Base-by-base conservation (phyloP, 2,888 invertebrate genomes). In the Nyleta sp. region DNA sequence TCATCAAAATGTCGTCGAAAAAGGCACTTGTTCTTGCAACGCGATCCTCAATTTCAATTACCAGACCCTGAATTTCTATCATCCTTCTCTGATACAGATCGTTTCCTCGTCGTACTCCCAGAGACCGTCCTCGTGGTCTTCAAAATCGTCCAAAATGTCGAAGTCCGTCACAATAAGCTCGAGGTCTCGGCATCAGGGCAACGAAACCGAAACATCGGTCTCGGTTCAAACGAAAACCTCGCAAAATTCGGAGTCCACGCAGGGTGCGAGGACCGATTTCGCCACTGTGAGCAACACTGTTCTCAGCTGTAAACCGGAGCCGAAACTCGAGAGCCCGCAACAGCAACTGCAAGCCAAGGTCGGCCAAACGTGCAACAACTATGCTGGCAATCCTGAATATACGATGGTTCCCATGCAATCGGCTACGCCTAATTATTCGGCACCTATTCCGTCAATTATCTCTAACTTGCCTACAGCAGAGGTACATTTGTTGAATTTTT, bases 221-320 rank as follows among this genome's bases (percentile, higher is more conserved):
- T 95, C 95, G 0, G 93, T 94, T 0, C 95, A 95, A 64, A 95
- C 95, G 0, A 92, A 93, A 0, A 92, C 92, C 0, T 95, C 95
- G 91, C 2, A 91, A 15, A 71, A 57, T 18, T 74, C 71, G 91
- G 64, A 38, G 59, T 28, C 81, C 13, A 84, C 81, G 20, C 78
- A 80, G 53, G 80, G 52, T 40, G 68, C 77, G 0, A 70, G 77
- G 50, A 71, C 80, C 13, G 70, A 75, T 60, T 35, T 72, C 44
- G 35, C 77, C 1, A 89, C 67, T 83, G 87, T 72, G 65, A 84
- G 76, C 11, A 80, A 70, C 53, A 68, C 60, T 46, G 55, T 72
- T 33, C 74, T 44, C 33, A 82, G 33, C 78, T 82, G 71, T 3
- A 86, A 84, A 38, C 72, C 80, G 6, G 81, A 74, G 44, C 78